These are phyloP conservation scores for Oryzias melastigma DNA, from an alignment of 2,113 vertebrate genomes.

Conservation along the genomic window DNA sequence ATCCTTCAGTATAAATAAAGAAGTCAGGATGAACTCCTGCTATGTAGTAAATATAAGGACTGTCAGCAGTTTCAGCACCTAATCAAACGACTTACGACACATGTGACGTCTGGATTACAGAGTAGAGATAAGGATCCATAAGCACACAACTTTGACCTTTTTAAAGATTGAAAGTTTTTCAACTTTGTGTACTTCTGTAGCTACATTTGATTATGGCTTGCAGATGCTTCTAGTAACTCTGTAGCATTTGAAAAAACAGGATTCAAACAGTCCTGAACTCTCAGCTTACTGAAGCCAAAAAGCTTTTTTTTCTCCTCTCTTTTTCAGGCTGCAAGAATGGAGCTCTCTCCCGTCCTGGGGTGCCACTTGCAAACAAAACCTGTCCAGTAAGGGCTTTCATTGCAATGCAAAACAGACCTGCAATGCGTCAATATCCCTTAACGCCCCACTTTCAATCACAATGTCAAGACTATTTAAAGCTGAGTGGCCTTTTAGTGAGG, in stretches of 20 bases:
- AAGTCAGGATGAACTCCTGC: neutral
- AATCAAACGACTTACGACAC: too few relatives aligned
- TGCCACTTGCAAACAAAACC: slow-evolving; percentile 66
- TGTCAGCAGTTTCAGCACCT: too few relatives aligned
- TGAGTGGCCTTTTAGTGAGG: slow-evolving; percentile 49
- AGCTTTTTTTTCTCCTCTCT: slow-evolving; percentile 41
- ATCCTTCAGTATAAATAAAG: too few relatives aligned
- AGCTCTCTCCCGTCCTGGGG: slow-evolving; percentile 41
- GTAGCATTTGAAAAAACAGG: too few relatives aligned
- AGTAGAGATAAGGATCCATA: too few relatives aligned
- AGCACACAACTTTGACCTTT: too few relatives aligned
- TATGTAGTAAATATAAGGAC: neutral
- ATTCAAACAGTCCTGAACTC: too few relatives aligned
- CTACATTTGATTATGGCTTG: too few relatives aligned
- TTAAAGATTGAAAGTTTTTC: too few relatives aligned
- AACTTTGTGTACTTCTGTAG: too few relatives aligned
- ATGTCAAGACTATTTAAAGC: slow-evolving; percentile 67
- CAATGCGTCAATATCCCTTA: slow-evolving; percentile 66
- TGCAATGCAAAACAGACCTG: slow-evolving; percentile 72
- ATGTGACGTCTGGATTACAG: too few relatives aligned
- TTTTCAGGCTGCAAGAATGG: slow-evolving; percentile 57
- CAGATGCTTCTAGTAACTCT: too few relatives aligned
- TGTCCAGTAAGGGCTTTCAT: slow-evolving; percentile 64
- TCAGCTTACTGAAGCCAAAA: slow-evolving; percentile 36
- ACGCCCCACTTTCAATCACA: slow-evolving; percentile 74